Evolutionary conservation across 2,797 vertebrate species (phyloP), one percentile per base, ranked within the genome.

Genomic region (Hipposideros larvatus): DNA sequence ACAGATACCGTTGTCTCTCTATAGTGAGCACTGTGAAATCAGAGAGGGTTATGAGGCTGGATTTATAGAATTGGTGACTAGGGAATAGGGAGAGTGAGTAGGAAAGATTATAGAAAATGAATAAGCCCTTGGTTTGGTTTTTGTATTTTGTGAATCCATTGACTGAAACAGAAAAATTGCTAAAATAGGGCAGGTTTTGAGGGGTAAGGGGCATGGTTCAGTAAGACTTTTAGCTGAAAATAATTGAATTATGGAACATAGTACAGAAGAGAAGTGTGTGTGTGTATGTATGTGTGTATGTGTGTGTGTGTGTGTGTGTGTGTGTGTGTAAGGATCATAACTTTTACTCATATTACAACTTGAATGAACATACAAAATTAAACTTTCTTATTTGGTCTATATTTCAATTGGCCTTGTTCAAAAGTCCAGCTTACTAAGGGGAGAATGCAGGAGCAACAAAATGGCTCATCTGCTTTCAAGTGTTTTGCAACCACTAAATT

Each of bases 401-500:
- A 78, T 63, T 94, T 90, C 22, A 78, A 55, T 7, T 66, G 68
- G 21, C 53, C 41, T 95, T 91, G 70, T 59, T 96, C 24, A 79
- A 13, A 71, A 95, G 24, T 75, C 43, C 46, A 34, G 48, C 51
- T 84, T 78, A 71, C 63, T 74, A 59, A 75, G 41, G 7, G 22
- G 14, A 83, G 5, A 34, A 43, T n/a, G 41, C 13, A 28, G 14
- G 11, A 83, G 11, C 48, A 48, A 86, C 34, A 34, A 71, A 74
- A 94, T 41, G 18, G 24, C n/a, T 1, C 2, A 15, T 19, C 80
- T 77, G 28, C 91, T 55, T 92, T 90, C 11, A 68, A 93, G 4
- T 10, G 65, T 68, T 90, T 92, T 96, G 24, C 51, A 87, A 74
- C 13, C 75, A 83, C n/a, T 74, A 90, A 87, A 83, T 87, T 80